Base-by-base conservation (phyloP, 2,113 vertebrate genomes). In the Periophthalmodon schlosseri region DNA sequence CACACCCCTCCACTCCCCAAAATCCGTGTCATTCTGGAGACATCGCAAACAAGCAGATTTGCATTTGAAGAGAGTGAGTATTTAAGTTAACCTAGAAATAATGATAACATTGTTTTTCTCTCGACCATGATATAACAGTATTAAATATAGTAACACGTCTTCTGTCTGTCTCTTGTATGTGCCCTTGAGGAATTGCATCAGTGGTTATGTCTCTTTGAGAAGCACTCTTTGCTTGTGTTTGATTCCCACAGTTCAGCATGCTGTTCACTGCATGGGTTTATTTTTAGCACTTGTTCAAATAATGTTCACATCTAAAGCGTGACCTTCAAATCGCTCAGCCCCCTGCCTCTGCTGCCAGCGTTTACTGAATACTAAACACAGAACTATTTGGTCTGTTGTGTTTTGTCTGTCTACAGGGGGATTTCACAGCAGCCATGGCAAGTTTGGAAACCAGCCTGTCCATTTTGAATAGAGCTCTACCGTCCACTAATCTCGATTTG, bases 31-130 rank as follows among this genome's bases (percentile, higher is more conserved):
- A 0, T 99, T 99, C 91, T 99, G 97, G 97, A 96, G 97, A 71
- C 97, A 99, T 79, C 94, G 96, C 80, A 98, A 98, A 76, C 98
- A 99, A 70, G 98, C 98, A 0, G 98, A 99, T 85, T 83, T 98
- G 68, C 95, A 99, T 81, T 92, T 99, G 4, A 92, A 95, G 77
- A 92, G 96, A 91, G 98, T 99, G 87, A 81, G 88, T 39, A 6
- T 21, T 3, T 12, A 57, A 1, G 54, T 57, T 52, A 20, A 18
- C 5, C 20, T 2, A n/a, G 1, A 56, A 23, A 24, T 60, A 13
- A 12, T 58, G 5, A 21, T 13, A 13, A 58, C 10, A 24, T 58
- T 57, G 2, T 11, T 23, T 21, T 57, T 65, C 39, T 15, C 54
- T 3, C 33, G 12, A 67, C 34, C 13, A 20, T 36, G 49, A 50